Conservation (phyloP, 1,140 invertebrate species). For the Thaumatotibia leucotreta region DNA sequence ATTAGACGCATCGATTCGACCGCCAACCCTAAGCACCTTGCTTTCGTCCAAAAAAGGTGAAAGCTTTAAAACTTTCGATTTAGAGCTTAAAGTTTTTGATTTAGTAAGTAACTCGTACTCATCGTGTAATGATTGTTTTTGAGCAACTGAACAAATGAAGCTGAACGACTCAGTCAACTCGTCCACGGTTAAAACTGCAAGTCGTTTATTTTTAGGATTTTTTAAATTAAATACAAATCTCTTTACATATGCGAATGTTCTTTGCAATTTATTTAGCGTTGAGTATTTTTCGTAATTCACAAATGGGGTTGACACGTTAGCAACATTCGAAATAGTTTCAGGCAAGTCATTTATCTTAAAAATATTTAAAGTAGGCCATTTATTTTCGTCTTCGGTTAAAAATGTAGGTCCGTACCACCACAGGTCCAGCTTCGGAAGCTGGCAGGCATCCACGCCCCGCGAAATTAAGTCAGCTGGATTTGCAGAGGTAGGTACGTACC, state of each 20-base stretch:
- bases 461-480: no score
- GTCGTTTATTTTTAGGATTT: conserved; percentile 14
- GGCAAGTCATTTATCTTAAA: not conserved
- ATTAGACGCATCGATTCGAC: no score
- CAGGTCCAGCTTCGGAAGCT: not conserved
- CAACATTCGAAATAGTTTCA: conserved; percentile 16
- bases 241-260: conserved; percentile 17
- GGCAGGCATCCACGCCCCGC: conserved; percentile 14
- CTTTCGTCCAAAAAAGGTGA: no score
- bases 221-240: conserved; percentile 21
- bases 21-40: no score
- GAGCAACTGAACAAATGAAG: no score
- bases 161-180: no score
- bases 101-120: no score
- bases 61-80: no score
- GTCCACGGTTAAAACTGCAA: conserved; percentile 15
- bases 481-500: no score
- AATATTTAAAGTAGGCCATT: conserved; percentile 18
- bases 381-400: conserved; percentile 4
- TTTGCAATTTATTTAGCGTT: conserved; percentile 16
- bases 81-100: no score
- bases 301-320: not conserved
- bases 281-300: conserved; percentile 18
- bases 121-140: no score
- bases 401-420: conserved; percentile 24